Percentiles rank a stretch among this genome's conserved stretches.
Conservation (phyloP, 1,140 invertebrate species). For the Conus ventricosus region DNA sequence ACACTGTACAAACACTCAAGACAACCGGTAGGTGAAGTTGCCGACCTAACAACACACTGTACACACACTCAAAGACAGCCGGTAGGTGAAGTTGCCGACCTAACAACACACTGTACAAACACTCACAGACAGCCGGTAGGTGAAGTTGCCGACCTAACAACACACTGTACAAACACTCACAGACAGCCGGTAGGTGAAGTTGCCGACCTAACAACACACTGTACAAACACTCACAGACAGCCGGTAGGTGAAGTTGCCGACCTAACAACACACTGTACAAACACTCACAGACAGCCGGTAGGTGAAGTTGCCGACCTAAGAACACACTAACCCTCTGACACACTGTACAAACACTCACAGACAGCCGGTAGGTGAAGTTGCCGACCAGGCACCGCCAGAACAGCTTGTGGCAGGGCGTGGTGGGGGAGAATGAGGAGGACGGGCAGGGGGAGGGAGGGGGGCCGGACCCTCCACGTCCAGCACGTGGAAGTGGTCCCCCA, state of each 20-base stretch:
- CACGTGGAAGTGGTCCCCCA: constrained; percentile 21
- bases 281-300: constrained; percentile 55
- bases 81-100: constrained; percentile 68
- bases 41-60: constrained; percentile 36
- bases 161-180: background rate
- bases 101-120: too few species aligned
- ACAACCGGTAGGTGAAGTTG: constrained; percentile 66
- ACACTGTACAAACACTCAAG: background rate
- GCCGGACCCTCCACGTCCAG: background rate
- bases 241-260: constrained; percentile 69
- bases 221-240: constrained; percentile 20
- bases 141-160: constrained; percentile 57
- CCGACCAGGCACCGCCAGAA: constrained; percentile 64
- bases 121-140: constrained; percentile 60
- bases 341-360: background rate
- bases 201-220: constrained; percentile 41
- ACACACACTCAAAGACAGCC: constrained; percentile 30
- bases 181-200: constrained; percentile 66
- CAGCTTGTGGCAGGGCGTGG: constrained; percentile 37
- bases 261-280: background rate
- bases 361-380: constrained; percentile 66
- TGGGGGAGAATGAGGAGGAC: background rate
- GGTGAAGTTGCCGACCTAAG: constrained; percentile 63
- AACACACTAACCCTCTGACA: too few species aligned
- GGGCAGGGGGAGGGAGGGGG: background rate